Base-by-base conservation (phyloP, 1,140 invertebrate genomes). In the Drosophila paulistorum region DNA sequence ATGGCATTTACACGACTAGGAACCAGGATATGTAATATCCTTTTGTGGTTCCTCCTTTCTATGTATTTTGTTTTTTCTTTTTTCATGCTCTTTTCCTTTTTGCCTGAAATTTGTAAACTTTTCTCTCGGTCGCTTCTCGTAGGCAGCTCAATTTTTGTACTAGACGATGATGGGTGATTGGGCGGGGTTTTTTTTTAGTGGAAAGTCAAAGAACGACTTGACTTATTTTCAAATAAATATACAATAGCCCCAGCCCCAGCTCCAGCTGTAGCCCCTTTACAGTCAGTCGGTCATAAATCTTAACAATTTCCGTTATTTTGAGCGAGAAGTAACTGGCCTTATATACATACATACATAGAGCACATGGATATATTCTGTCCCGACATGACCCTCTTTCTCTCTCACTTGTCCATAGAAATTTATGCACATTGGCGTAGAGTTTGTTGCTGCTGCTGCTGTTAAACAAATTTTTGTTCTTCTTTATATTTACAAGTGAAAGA, bases 21-120 rank as follows among this genome's bases (percentile, higher is more conserved):
- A 86, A 86, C 45, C 83, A 86, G 83, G 83, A 86, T 86, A 86
- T 86, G 83, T 86, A 87, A 86, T 86, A 86, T 86, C 83, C 83
- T 83, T 87, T 79, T 67, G 71, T 64, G 79, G 60, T 70, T 20
- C 17, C 45, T 51, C 17, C 45, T 23, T 51, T 20, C 45, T 20
- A 42, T 14, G 11, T 20, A 9, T 48, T 20, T 20, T 17, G n/a
- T 7, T 48, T 48, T 48, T 7, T 45, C 7, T 17, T 51, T 1
- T 10, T 51, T 37, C 35, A 3, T 9, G 14, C 14, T 48, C 41
- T 10, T 1, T 20, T 48, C 17, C 7, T 23, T 85, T 70, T 79
- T 68, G 61, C 55, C 57, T 51, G 68, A 64, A 54, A 68, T 75
- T 72, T 71, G 72, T 68, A 68, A 67, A 71, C 57, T 51, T 23